phyloP scores from a whole-genome alignment of 35 echinoderm and acorn worm genomes.

The Amphiura filiformis region DNA sequence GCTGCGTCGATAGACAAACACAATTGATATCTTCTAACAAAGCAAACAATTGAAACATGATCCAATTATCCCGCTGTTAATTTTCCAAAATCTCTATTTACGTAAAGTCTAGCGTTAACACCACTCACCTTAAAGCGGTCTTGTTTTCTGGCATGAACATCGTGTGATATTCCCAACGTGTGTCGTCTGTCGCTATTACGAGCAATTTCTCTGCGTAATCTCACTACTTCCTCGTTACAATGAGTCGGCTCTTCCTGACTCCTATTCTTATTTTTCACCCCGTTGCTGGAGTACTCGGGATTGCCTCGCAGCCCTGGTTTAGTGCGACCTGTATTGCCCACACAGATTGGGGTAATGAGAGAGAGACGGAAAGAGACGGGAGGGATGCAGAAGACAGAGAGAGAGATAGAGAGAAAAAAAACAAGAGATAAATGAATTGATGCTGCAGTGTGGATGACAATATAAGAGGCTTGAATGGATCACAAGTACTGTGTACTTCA shows the following conservation, averaged over 20 bases:
- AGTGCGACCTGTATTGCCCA: background rate
- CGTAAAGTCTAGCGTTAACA: too few species aligned
- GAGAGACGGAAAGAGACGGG: background rate
- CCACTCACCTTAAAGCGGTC: background rate
- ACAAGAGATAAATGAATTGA: too few species aligned
- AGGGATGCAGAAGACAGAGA: background rate
- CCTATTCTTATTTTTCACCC: background rate
- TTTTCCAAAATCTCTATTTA: too few species aligned
- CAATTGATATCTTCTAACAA: too few species aligned
- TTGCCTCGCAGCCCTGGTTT: background rate
- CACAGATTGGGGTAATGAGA: background rate
- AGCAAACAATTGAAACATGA: too few species aligned
- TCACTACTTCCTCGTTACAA: background rate
- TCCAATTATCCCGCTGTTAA: too few species aligned
- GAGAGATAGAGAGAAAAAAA: too few species aligned
- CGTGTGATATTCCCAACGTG: background rate
- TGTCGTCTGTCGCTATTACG: background rate
- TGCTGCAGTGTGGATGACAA: too few species aligned
- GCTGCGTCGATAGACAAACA: too few species aligned
- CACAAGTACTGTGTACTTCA: too few species aligned
- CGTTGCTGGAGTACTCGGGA: background rate
- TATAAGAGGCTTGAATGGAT: too few species aligned
- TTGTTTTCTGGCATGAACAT: background rate
- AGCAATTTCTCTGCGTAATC: slow-evolving; percentile 1
- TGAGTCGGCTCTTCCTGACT: slow-evolving; percentile 9